Evolutionary conservation across 2,888 invertebrate genomes (phyloP), one percentile per base, ranked within the genome.

Genomic region (Erpobdella octoculata): DNA sequence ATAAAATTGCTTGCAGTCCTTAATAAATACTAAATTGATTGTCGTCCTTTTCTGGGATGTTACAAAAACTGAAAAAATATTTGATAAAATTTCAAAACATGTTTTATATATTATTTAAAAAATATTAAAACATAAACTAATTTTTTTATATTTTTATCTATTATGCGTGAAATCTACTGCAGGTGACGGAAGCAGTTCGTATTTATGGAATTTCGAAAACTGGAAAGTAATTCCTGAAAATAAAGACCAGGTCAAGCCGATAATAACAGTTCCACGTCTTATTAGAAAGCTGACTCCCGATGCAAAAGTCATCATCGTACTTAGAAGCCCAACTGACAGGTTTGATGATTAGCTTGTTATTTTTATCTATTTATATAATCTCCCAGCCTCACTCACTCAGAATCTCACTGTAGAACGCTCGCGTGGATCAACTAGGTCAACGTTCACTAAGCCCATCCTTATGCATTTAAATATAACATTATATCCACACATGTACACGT

Each of bases 171-270:
- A n/a, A n/a, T n/a, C n/a, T n/a, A n/a, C n/a, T n/a, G n/a, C 58
- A 73, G 72, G 72, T 28, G 72, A 73, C 37, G 72, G 72, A 8
- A 70, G 70, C 5, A 70, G 46, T 48, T 73, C 72, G 15, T 73
- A 73, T 35, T 62, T 73, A 31, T 73, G 70, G 70, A 53, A 61
- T n/a, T 38, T 73, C 2, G 65, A 70, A 25, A 36, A 38, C 25
- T 73, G 72, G 72, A 28, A 64, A 15, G 6, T 21, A 15, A 15
- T 73, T 31, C 31, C 58, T 5, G 58, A 53, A n/a, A 73, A 73
- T 66, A 36, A 21, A 37, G 70, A 53, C 36, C n/a, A 38, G 58
- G 33, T 18, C 21, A 70, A 73, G 31, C 72, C 72, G 8, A 21
- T 48, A 38, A 33, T 65, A 9, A 73, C 70, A 1, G 66, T 64